Evolutionary conservation across 1,140 invertebrate species (phyloP).

Genomic region (Aphaenogaster rudis): DNA sequence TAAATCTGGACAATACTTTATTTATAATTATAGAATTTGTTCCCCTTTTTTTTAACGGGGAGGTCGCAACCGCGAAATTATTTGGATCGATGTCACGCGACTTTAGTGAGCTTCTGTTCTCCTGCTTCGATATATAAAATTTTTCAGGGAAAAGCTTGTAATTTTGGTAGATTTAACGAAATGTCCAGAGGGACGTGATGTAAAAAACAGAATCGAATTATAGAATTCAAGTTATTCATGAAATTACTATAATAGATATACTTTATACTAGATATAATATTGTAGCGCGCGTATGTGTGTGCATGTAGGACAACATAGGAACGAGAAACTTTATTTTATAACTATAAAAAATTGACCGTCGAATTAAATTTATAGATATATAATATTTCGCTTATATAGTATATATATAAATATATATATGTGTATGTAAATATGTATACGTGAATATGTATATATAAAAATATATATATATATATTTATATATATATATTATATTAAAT

Average conservation of each 20-base stretch:
- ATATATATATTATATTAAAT: neutral
- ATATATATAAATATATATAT: neutral
- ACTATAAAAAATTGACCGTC: neutral
- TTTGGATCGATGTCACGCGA: slow-evolving; percentile 75
- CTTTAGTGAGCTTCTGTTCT: slow-evolving; percentile 83
- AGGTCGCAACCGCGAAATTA: slow-evolving; percentile 61
- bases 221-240: neutral
- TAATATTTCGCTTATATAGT: neutral
- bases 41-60: neutral
- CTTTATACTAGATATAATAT: slow-evolving; percentile 40
- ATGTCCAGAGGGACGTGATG: slow-evolving; percentile 11
- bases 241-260: slow-evolving; percentile 32
- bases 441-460: neutral
- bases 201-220: slow-evolving; percentile 13
- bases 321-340: neutral
- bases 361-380: slow-evolving; percentile 30
- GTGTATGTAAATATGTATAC: neutral
- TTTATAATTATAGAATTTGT: neutral
- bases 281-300: neutral
- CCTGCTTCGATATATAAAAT: slow-evolving; percentile 86
- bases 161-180: slow-evolving; percentile 80
- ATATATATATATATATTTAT: neutral
- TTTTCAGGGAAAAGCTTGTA: slow-evolving; percentile 86
- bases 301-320: neutral
- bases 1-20: neutral